Percentiles rank a stretch among this genome's conserved stretches.
These are phyloP conservation scores for Leptogaster cylindrica DNA, from an alignment of 2,888 invertebrate genomes.

Conservation along the genomic window DNA sequence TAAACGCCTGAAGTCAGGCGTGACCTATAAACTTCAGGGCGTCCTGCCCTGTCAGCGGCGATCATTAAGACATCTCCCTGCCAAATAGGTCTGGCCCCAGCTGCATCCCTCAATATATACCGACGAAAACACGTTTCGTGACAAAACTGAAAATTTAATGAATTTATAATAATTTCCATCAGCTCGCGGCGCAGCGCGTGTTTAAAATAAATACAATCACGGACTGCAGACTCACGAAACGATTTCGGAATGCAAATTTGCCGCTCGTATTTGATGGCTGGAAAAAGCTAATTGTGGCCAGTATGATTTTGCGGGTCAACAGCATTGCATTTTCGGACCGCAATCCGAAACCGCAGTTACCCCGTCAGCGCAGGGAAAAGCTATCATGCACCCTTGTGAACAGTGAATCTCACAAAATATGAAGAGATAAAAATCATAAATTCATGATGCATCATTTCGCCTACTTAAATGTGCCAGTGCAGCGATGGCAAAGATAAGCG, in stretches of 20 bases:
- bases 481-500: too few species aligned
- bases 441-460: conserved; percentile 17
- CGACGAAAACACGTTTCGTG: conserved; percentile 17
- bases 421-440: conserved; percentile 8
- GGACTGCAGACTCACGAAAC: neutral
- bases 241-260: conserved; percentile 18
- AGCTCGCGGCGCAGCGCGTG: neutral
- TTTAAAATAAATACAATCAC: conserved; percentile 25
- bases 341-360: neutral
- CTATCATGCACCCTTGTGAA: neutral
- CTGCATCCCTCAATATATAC: neutral
- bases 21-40: conserved; percentile 22
- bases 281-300: conserved; percentile 4
- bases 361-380: neutral
- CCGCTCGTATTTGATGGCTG: neutral
- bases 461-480: conserved; percentile 18
- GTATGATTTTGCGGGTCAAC: conserved; percentile 23
- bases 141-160: conserved; percentile 35
- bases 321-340: conserved; percentile 13
- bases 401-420: neutral
- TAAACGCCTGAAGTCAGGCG: conserved; percentile 12
- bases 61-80: conserved; percentile 19
- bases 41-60: neutral
- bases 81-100: neutral
- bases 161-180: conserved; percentile 27